phyloP scores from a whole-genome alignment of 2,888 invertebrate species.

The Conops quadrifasciatus region DNA sequence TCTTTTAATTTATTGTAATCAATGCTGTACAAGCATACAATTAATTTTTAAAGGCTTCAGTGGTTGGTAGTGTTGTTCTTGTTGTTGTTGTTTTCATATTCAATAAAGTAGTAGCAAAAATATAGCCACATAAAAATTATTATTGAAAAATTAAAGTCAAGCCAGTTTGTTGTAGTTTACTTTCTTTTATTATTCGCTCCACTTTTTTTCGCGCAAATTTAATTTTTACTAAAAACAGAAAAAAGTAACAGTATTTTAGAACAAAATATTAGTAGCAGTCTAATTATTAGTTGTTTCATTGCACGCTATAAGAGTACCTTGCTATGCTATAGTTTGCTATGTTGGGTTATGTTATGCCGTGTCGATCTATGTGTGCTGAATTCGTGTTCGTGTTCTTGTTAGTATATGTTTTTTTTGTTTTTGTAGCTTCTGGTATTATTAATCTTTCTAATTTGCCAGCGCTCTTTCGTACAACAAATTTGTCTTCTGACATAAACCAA shows the following conservation, averaged over 20 bases:
- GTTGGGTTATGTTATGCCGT: too few relatives aligned
- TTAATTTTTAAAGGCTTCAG: conserved; percentile 26
- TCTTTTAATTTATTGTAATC: too few relatives aligned
- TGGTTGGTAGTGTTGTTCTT: conserved; percentile 21
- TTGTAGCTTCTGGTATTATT: not conserved
- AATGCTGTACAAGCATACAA: too few relatives aligned
- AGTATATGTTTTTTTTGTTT: not conserved
- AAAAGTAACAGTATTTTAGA: not conserved
- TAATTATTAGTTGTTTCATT: conserved; percentile 11
- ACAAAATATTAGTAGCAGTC: conserved; percentile 16
- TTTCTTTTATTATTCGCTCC: not conserved
- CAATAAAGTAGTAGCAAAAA: conserved; percentile 21
- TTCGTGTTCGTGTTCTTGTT: not conserved
- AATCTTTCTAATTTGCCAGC: not conserved
- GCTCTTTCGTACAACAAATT: too few relatives aligned
- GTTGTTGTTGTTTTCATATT: not conserved
- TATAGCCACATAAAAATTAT: not conserved
- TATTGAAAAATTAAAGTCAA: not conserved
- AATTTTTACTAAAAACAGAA: not conserved
- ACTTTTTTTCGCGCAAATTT: not conserved
- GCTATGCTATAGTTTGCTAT: not conserved
- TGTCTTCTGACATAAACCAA: too few relatives aligned
- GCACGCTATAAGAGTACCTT: not conserved
- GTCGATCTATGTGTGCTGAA: too few relatives aligned
- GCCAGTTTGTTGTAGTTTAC: not conserved